Evolutionary conservation across 1,140 invertebrate species (phyloP), one percentile per base, ranked within the genome.

Genomic region (Drusus annulatus): DNA sequence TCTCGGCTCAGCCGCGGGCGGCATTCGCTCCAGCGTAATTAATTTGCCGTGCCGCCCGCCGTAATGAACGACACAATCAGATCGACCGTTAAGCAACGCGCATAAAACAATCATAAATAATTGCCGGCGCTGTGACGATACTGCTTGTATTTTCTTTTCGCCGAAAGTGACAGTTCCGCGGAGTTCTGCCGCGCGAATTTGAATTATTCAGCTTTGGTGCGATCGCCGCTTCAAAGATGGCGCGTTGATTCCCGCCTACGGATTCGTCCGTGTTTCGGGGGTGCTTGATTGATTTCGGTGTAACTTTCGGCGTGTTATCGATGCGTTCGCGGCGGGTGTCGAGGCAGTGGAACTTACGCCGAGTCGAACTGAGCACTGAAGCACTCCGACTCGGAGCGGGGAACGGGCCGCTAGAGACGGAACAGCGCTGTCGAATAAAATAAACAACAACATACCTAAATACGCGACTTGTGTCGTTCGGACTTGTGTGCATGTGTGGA

Each of bases 381-480:
- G n/a, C n/a, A n/a, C n/a, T n/a, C n/a, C n/a, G n/a, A n/a, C n/a
- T n/a, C n/a, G n/a, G n/a, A 76, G 52, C 73, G 51, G 1, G 23
- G 56, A 45, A 60, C 73, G 7, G 73, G 19, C 19, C 25, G 36
- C 75, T 76, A 62, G 75, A 76, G 60, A 63, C 36, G 68, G 62
- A 62, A 62, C 77, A 62, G 76, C 54, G 45, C 25, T 50, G 77
- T 65, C 65, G 52, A 62, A 62, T 71, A 73, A 79, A 79, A 73
- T 79, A 71, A 79, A 79, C 77, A 79, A 79, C 65, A 79, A 79
- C 77, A 79, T 79, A 79, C 77, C 65, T 79, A 79, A 79, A 79
- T 79, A 79, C 58, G 51, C 77, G 65, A 62, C 77, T 76, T 76
- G 75, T 76, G 75, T 76, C 75, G 75, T 56, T 76, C 75, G 56